These are phyloP conservation scores for Sinonovacula constricta DNA, from an alignment of 1,140 invertebrate species.

Conservation along the genomic window DNA sequence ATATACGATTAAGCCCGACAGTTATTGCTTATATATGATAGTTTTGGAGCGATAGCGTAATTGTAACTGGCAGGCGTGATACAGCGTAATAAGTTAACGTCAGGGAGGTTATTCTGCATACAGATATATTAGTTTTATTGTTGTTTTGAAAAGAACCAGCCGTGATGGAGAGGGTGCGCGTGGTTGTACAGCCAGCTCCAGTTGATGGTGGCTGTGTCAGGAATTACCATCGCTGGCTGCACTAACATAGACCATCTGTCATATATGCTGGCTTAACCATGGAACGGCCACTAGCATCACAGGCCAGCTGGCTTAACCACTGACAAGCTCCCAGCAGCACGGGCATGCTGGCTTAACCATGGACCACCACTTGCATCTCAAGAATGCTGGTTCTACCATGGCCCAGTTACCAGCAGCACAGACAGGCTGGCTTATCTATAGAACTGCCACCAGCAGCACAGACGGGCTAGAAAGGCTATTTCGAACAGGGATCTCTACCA, in stretches of 20 bases:
- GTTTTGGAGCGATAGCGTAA: slow-evolving; percentile 40
- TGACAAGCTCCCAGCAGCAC: neutral
- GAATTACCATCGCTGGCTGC: neutral
- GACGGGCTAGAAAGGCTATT: too few species aligned
- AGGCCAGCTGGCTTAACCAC: neutral
- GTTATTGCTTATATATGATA: slow-evolving; percentile 41
- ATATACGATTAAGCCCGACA: slow-evolving; percentile 22
- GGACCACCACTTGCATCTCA: too few species aligned
- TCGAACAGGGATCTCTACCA: too few species aligned
- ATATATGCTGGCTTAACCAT: neutral
- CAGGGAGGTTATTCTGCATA: slow-evolving; percentile 34
- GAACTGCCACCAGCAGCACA: too few species aligned
- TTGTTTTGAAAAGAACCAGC: slow-evolving; percentile 40
- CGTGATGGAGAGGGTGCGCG: neutral
- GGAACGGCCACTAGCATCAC: neutral
- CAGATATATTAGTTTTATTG: slow-evolving; percentile 50
- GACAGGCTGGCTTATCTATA: too few species aligned
- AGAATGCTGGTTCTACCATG: too few species aligned
- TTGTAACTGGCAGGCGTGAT: slow-evolving; percentile 45
- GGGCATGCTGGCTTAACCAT: too few species aligned
- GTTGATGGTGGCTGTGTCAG: neutral
- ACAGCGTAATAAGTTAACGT: slow-evolving; percentile 45
- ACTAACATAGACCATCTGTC: neutral
- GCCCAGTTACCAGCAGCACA: too few species aligned
- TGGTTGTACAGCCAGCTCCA: neutral